Evolutionary conservation across 2,888 invertebrate species (phyloP).

Genomic region (Sussaba pulchella): DNA sequence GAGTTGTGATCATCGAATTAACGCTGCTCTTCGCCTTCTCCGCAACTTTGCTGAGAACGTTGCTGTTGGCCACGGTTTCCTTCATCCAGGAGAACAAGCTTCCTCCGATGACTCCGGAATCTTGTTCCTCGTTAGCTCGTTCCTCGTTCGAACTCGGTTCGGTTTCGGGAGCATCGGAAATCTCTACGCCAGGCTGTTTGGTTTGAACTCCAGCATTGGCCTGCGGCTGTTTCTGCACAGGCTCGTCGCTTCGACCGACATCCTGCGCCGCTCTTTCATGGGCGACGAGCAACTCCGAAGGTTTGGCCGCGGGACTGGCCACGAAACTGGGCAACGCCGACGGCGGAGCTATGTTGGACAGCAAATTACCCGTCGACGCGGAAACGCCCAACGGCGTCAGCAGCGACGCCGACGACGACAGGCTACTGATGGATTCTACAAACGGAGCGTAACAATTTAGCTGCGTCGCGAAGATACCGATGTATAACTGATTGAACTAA

Average conservation of each 20-base stretch:
- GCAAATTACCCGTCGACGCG: constrained; percentile 86
- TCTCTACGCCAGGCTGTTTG: constrained; percentile 66
- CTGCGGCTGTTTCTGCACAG: constrained; percentile 48
- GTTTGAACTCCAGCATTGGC: constrained; percentile 62
- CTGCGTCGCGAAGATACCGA: too few relatives aligned
- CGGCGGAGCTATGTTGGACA: constrained; percentile 90
- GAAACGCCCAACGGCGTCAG: constrained; percentile 83
- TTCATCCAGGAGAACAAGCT: constrained; percentile 89
- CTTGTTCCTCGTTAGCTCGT: constrained; percentile 50
- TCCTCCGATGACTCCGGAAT: constrained; percentile 84
- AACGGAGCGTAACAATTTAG: not conserved
- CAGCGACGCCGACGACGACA: constrained; percentile 83
- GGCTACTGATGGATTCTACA: constrained; percentile 83
- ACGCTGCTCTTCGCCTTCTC: constrained; percentile 92
- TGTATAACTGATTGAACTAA: too few relatives aligned
- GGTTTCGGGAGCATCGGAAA: constrained; percentile 43
- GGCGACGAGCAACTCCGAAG: constrained; percentile 43
- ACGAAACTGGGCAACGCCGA: constrained; percentile 89
- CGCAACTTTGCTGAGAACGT: constrained; percentile 88
- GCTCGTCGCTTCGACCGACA: constrained; percentile 22
- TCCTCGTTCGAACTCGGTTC: constrained; percentile 47
- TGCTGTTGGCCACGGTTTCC: constrained; percentile 88
- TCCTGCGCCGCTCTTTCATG: constrained; percentile 42
- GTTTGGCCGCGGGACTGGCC: constrained; percentile 83
- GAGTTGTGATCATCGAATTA: constrained; percentile 93